These are phyloP conservation scores for Mesembrinibis cayennensis DNA, from an alignment of 2,113 vertebrate species.

Conservation along the genomic window DNA sequence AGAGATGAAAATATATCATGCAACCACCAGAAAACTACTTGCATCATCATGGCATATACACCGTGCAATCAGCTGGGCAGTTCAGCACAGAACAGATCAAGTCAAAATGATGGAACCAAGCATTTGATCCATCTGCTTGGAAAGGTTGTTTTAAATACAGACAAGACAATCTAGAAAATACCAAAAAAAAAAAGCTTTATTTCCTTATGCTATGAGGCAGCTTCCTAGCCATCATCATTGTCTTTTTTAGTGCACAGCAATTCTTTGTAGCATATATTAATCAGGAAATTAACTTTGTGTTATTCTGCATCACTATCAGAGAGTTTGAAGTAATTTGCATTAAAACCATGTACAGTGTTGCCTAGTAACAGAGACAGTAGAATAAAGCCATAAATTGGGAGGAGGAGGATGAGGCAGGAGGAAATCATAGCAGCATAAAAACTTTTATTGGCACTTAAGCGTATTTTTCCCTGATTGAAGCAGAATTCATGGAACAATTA, in stretches of 20 bases:
- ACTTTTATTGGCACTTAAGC: slow-evolving; percentile 69
- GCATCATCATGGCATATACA: not conserved
- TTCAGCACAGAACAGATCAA: not conserved
- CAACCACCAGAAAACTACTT: not conserved
- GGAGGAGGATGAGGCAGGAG: not conserved
- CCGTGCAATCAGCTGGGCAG: not conserved
- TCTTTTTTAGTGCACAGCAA: not conserved
- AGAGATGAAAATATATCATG: not conserved
- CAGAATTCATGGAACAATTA: slow-evolving; percentile 72
- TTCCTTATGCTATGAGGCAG: not conserved
- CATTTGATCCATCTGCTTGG: not conserved
- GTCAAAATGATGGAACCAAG: not conserved
- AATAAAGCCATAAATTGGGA: slow-evolving; percentile 64
- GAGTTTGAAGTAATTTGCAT: slow-evolving; percentile 47
- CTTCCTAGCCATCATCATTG: not conserved
- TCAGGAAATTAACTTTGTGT: slow-evolving; percentile 40
- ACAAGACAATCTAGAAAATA: not conserved
- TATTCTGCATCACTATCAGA: not conserved
- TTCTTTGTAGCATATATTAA: not conserved
- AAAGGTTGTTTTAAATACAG: not conserved
- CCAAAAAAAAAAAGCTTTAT: not conserved
- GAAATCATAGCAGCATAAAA: slow-evolving; percentile 68
- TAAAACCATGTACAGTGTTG: slow-evolving; percentile 33
- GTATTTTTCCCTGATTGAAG: slow-evolving; percentile 70
- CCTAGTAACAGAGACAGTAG: slow-evolving; percentile 57